These are phyloP conservation scores for Acipenser ruthenus DNA, from an alignment of 2,797 vertebrate species.

Conservation along the genomic window DNA sequence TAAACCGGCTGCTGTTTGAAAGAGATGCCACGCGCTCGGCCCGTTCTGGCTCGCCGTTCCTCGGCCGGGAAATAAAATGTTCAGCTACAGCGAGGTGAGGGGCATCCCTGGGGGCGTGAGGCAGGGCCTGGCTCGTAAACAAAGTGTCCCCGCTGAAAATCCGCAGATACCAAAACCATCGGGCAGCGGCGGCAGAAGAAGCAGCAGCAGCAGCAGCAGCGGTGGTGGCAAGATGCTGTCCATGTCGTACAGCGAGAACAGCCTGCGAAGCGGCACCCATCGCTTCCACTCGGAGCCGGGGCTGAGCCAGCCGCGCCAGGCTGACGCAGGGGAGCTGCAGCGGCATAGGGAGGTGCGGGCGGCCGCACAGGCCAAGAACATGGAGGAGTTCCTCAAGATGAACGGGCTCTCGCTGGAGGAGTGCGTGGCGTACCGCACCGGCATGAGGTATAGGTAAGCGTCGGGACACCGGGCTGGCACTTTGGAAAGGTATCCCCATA, in stretches of 20 bases:
- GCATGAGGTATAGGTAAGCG: conserved; percentile 98
- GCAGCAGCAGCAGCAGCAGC: conserved; percentile 55
- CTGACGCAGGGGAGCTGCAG: conserved; percentile 78
- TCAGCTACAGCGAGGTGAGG: conserved; percentile 30
- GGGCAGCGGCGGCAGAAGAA: conserved; percentile 47
- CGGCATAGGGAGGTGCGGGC: conserved; percentile 81
- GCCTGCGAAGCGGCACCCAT: conserved; percentile 87
- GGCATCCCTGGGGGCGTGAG: conserved; percentile 33
- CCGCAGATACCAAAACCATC: conserved; percentile 58
- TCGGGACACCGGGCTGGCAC: neutral
- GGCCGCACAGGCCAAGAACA: conserved; percentile 81
- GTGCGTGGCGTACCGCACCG: conserved; percentile 79
- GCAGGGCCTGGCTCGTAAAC: conserved; percentile 34
- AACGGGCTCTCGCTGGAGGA: conserved; percentile 86
- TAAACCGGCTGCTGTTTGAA: conserved; percentile 63
- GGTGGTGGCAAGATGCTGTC: conserved; percentile 80
- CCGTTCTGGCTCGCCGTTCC: conserved; percentile 22
- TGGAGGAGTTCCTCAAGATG: conserved; percentile 96
- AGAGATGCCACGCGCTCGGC: conserved; percentile 33
- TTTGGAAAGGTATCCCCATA: neutral
- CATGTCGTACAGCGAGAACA: conserved; percentile 90
- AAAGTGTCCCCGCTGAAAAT: conserved; percentile 61
- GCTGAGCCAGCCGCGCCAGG: conserved; percentile 70
- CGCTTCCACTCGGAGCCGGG: conserved; percentile 89
- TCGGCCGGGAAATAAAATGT: conserved; percentile 18